Evolutionary conservation across 1,140 invertebrate species (phyloP).

Genomic region (Wasmannia auropunctata): DNA sequence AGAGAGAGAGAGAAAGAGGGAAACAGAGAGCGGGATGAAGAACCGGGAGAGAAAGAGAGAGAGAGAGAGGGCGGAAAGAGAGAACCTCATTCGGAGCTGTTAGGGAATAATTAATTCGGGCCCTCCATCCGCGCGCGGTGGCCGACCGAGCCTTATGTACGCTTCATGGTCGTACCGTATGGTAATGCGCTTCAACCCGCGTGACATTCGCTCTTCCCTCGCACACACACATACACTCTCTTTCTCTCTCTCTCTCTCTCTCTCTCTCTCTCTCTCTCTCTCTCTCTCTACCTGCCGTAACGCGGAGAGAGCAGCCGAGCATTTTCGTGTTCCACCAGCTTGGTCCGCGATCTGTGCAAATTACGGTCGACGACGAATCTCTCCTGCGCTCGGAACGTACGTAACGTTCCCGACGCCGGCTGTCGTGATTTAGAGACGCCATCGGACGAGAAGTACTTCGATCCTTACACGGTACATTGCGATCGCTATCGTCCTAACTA

Average conservation of each 20-base stretch:
- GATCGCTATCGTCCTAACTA: not conserved
- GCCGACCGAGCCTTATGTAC: slow-evolving; percentile 58
- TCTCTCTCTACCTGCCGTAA: not conserved
- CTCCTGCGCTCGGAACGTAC: slow-evolving; percentile 49
- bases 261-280: not conserved
- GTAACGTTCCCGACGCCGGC: slow-evolving; percentile 55
- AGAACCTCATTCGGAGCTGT: slow-evolving; percentile 61
- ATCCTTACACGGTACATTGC: not conserved
- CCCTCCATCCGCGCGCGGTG: slow-evolving; percentile 37
- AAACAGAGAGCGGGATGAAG: not conserved
- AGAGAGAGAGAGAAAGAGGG: not conserved
- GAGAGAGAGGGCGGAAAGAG: not conserved
- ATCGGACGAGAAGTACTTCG: slow-evolving; percentile 53
- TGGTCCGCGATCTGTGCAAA: slow-evolving; percentile 71
- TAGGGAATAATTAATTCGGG: slow-evolving; percentile 71
- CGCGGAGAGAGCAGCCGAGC: slow-evolving; percentile 41
- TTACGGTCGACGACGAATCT: slow-evolving; percentile 69
- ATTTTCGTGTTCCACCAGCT: slow-evolving; percentile 71
- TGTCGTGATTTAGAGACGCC: slow-evolving; percentile 60
- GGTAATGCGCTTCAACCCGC: slow-evolving; percentile 69
- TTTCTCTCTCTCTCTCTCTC: not conserved
- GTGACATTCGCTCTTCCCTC: too few species aligned
- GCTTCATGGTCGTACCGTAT: slow-evolving; percentile 67
- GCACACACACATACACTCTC: too few species aligned
- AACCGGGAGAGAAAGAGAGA: slow-evolving; percentile 3